Conservation (phyloP, 2,113 vertebrate genomes). For the Pluvialis apricaria region DNA sequence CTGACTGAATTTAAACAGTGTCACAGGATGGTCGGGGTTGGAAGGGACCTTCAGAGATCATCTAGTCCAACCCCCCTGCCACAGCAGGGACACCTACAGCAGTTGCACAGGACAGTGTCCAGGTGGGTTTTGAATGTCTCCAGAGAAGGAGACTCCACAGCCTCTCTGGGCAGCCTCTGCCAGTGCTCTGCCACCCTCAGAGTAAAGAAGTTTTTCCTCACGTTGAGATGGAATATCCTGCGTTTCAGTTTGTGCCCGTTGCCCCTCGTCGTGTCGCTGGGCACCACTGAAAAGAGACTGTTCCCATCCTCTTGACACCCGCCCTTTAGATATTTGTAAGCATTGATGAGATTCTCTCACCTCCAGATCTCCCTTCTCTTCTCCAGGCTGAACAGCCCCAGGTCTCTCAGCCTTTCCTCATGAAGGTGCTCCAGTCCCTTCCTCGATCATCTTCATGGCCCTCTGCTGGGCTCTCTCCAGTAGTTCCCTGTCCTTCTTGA, state of each 20-base stretch:
- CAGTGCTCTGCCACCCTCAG: neutral
- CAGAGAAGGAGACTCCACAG: neutral
- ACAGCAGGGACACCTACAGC: neutral
- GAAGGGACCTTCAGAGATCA: neutral
- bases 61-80: neutral
- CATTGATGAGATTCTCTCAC: neutral
- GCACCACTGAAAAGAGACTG: neutral
- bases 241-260: neutral
- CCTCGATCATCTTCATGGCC: neutral
- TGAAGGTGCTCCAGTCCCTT: neutral
- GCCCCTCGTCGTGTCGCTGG: neutral
- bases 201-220: neutral
- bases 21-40: neutral
- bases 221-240: neutral
- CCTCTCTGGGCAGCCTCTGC: neutral
- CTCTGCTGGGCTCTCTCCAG: neutral
- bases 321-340: neutral
- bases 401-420: neutral
- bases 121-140: neutral
- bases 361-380: neutral
- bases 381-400: neutral
- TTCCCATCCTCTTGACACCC: neutral
- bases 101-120: neutral
- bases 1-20: accelerated
- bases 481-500: neutral